These are phyloP conservation scores for Sylvia atricapilla DNA, from an alignment of 2,113 vertebrate species.

Conservation along the genomic window DNA sequence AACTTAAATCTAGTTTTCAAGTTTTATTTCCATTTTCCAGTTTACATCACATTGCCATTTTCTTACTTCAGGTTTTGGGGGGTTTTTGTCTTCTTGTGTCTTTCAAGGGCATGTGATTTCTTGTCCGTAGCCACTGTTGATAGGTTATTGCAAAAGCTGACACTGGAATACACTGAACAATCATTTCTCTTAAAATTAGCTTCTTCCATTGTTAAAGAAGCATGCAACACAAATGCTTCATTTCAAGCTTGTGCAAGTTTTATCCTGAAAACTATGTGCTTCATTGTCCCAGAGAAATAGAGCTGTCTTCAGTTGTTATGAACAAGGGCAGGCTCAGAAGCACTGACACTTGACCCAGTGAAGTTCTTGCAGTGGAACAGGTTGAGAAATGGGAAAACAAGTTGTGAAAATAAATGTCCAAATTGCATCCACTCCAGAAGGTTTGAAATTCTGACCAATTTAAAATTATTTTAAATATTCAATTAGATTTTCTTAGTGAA, in stretches of 20 bases:
- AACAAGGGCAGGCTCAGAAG: constrained; percentile 26
- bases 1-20: neutral
- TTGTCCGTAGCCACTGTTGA: neutral
- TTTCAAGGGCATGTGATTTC: constrained; percentile 12
- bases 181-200: constrained; percentile 42
- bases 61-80: neutral
- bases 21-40: neutral
- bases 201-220: constrained; percentile 44
- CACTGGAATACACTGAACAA: neutral
- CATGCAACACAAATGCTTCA: constrained; percentile 39
- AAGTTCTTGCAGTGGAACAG: constrained; percentile 9
- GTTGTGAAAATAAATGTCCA: constrained; percentile 11
- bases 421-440: neutral
- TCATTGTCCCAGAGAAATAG: constrained; percentile 56
- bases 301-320: constrained; percentile 46
- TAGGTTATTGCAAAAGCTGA: constrained; percentile 9
- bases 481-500: neutral
- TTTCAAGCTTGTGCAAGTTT: constrained; percentile 65
- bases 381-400: constrained; percentile 36
- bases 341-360: constrained; percentile 43
- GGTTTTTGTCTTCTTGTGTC: neutral
- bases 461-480: neutral
- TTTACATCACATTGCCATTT: neutral
- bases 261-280: constrained; percentile 62
- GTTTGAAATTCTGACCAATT: neutral